Percentiles rank a stretch among this genome's conserved stretches.
Conservation (phyloP, 1,140 invertebrate genomes). For the Alviniconcha marisindica region DNA sequence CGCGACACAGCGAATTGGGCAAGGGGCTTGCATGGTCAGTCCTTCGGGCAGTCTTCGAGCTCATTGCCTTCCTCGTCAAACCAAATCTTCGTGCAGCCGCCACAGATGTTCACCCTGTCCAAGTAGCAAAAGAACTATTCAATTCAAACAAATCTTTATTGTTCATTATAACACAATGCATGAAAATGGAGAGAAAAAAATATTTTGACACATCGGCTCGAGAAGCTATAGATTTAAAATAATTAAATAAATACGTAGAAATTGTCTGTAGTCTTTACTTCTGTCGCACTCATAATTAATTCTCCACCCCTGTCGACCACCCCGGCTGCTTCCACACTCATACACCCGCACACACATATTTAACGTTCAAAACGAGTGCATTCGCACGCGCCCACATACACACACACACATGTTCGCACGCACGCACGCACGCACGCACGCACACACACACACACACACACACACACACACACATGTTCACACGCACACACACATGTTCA, state of each 20-base stretch:
- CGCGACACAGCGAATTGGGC: too few relatives aligned
- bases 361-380: background rate
- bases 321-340: background rate
- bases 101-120: background rate
- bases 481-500: constrained; percentile 8
- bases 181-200: background rate
- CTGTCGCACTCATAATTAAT: too few relatives aligned
- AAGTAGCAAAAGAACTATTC: background rate
- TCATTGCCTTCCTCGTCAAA: too few relatives aligned
- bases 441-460: constrained; percentile 29
- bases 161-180: too few relatives aligned
- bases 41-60: background rate
- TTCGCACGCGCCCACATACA: constrained; percentile 12
- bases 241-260: too few relatives aligned
- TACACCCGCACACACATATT: background rate
- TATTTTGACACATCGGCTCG: background rate
- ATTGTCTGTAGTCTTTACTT: too few relatives aligned
- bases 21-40: background rate
- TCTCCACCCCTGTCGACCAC: too few relatives aligned
- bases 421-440: constrained; percentile 28
- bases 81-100: too few relatives aligned
- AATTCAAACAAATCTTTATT: too few relatives aligned
- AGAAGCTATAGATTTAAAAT: background rate
- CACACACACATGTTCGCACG: constrained; percentile 15
- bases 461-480: constrained; percentile 17